Evolutionary conservation across 2,113 vertebrate species (phyloP).

Genomic region (Egretta garzetta): DNA sequence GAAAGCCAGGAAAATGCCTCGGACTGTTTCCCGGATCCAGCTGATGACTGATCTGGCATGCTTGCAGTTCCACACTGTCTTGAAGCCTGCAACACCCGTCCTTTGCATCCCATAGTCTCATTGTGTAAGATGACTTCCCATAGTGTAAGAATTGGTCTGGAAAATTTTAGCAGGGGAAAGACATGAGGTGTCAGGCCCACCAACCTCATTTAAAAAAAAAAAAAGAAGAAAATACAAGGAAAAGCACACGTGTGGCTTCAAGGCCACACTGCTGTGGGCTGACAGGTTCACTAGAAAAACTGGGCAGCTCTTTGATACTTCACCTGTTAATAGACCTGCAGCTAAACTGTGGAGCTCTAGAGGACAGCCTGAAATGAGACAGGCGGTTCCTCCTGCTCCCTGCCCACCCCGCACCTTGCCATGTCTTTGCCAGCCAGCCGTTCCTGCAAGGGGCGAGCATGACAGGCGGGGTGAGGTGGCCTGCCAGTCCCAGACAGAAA

Average conservation of each 20-base stretch:
- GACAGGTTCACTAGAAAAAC: background rate
- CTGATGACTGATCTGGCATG: slow-evolving; percentile 32
- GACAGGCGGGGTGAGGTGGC: background rate
- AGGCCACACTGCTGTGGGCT: background rate
- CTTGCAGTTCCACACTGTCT: background rate
- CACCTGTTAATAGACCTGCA: background rate
- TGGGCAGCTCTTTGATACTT: background rate
- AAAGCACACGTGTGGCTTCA: background rate
- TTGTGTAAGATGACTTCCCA: background rate
- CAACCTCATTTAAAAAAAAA: background rate
- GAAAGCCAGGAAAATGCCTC: slow-evolving; percentile 20
- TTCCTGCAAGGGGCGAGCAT: background rate
- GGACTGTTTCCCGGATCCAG: slow-evolving; percentile 7
- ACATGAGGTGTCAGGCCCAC: background rate
- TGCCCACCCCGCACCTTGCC: background rate
- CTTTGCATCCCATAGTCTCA: slow-evolving; percentile 22
- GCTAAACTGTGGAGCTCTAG: background rate
- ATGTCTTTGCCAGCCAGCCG: background rate
- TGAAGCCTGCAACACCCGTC: background rate
- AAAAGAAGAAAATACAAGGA: background rate
- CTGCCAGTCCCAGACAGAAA: background rate
- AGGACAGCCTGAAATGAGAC: background rate
- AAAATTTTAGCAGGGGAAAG: background rate
- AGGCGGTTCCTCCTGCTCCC: background rate
- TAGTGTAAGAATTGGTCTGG: background rate